These are phyloP conservation scores for Callinectes sapidus DNA, from an alignment of 2,888 invertebrate species.

Conservation along the genomic window DNA sequence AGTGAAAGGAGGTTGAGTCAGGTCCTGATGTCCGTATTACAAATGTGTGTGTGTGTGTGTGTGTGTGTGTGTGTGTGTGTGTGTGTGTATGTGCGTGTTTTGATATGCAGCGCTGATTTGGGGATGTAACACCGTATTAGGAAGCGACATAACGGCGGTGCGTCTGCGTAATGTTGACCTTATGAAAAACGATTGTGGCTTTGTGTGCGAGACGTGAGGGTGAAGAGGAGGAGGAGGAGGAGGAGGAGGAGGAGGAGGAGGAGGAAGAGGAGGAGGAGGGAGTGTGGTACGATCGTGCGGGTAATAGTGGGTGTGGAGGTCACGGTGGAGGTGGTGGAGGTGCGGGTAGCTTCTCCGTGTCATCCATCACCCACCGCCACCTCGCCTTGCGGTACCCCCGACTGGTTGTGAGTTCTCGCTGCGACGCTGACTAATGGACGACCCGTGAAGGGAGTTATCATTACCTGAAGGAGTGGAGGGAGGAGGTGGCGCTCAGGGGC, in stretches of 20 bases:
- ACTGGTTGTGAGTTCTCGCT: constrained; percentile 23
- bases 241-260: background rate
- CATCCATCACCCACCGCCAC: constrained; percentile 4
- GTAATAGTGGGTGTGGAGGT: constrained; percentile 7
- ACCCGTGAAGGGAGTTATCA: constrained; percentile 19
- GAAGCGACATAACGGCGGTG: background rate
- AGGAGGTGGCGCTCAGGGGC: constrained; percentile 26
- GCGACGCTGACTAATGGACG: constrained; percentile 33
- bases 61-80: constrained; percentile 25
- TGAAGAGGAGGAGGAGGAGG: background rate
- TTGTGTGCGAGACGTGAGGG: background rate
- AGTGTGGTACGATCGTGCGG: background rate
- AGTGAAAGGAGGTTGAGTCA: background rate
- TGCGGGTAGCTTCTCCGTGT: background rate
- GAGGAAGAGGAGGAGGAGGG: background rate
- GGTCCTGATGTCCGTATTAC: background rate
- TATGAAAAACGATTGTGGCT: constrained; percentile 8
- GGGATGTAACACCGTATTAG: constrained; percentile 7
- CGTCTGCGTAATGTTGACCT: constrained; percentile 15
- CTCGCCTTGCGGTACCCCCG: constrained; percentile 20
- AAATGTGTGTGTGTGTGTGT: background rate
- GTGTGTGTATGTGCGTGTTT: constrained; percentile 11
- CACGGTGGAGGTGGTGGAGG: background rate
- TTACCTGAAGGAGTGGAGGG: constrained; percentile 26
- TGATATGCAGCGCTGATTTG: constrained; percentile 8